Conservation (phyloP, 2,888 invertebrate genomes). For the Drosophila fulvimacula region DNA sequence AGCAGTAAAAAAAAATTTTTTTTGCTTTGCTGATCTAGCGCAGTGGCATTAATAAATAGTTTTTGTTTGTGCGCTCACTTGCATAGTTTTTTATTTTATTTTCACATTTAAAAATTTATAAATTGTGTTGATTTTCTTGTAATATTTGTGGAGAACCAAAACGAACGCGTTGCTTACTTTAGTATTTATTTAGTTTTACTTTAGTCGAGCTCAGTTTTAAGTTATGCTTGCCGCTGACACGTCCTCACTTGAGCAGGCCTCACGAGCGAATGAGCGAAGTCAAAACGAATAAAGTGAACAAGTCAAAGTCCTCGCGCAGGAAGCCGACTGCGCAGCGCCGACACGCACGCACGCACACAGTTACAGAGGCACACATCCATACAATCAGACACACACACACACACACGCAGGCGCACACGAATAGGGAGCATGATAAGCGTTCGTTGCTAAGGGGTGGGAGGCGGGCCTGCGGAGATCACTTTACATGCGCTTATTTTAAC, state of each 20-base stretch:
- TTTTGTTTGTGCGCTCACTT: conserved; percentile 48
- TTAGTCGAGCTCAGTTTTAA: conserved; percentile 16
- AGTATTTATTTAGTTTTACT: conserved; percentile 28
- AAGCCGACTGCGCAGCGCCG: conserved; percentile 75
- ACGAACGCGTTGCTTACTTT: conserved; percentile 48
- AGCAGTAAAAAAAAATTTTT: conserved; percentile 39
- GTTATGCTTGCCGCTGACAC: conserved; percentile 52
- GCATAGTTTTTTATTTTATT: conserved; percentile 3
- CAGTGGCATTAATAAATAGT: conserved; percentile 60
- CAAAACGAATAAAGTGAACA: conserved; percentile 48
- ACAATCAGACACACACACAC: conserved; percentile 7
- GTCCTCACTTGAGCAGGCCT: conserved; percentile 69
- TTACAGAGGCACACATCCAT: conserved; percentile 8
- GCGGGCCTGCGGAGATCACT: conserved; percentile 64
- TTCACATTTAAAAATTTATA: neutral
- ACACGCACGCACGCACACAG: conserved; percentile 58
- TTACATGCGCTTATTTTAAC: conserved; percentile 74
- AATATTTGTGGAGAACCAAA: conserved; percentile 1
- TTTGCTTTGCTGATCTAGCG: conserved; percentile 54
- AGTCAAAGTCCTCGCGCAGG: conserved; percentile 78
- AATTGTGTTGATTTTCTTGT: conserved; percentile 10
- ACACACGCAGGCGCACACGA: conserved; percentile 34
- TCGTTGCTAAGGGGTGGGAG: conserved; percentile 65
- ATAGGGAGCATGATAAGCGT: conserved; percentile 65
- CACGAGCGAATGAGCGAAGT: conserved; percentile 57